These are phyloP conservation scores for Acipenser ruthenus DNA, from an alignment of 2,797 vertebrate genomes.

Conservation along the genomic window DNA sequence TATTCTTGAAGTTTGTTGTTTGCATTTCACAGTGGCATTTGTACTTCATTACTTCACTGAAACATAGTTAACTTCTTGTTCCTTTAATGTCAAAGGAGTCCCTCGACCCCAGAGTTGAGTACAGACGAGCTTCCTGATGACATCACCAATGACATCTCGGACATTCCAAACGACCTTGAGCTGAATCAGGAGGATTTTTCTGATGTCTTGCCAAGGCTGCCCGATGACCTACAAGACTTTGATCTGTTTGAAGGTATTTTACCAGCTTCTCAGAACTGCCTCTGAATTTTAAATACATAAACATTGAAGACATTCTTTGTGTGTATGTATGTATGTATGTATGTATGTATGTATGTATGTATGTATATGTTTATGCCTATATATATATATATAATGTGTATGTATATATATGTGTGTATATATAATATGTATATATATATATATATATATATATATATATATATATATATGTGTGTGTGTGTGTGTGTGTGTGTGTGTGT, in stretches of 20 bases:
- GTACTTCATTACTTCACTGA: background rate
- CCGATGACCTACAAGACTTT: conserved; percentile 95
- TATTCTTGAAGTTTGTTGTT: no score
- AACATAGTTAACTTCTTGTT: background rate
- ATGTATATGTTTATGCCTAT: no score
- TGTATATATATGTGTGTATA: no score
- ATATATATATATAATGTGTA: no score
- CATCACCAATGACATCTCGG: conserved; percentile 95
- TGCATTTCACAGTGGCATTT: no score
- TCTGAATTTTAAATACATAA: background rate
- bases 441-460: no score
- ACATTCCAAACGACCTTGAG: conserved; percentile 98
- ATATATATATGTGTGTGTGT: no score
- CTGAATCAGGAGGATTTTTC: conserved; percentile 98
- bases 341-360: conserved; percentile 18
- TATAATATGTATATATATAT: no score
- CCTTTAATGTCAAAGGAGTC: conserved; percentile 59
- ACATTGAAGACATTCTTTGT: conserved; percentile 33
- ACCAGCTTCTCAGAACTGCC: background rate
- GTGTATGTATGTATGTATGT: conserved; percentile 21
- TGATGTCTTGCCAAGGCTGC: conserved; percentile 87
- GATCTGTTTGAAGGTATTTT: conserved; percentile 95
- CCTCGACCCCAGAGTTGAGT: conserved; percentile 93
- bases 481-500: no score
- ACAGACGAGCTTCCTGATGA: conserved; percentile 95